A percentile compares a stretch with the other conserved stretches of the same genome.
Evolutionary conservation across 2,888 invertebrate genomes (phyloP).

Genomic region (Pelosia muscerda): DNA sequence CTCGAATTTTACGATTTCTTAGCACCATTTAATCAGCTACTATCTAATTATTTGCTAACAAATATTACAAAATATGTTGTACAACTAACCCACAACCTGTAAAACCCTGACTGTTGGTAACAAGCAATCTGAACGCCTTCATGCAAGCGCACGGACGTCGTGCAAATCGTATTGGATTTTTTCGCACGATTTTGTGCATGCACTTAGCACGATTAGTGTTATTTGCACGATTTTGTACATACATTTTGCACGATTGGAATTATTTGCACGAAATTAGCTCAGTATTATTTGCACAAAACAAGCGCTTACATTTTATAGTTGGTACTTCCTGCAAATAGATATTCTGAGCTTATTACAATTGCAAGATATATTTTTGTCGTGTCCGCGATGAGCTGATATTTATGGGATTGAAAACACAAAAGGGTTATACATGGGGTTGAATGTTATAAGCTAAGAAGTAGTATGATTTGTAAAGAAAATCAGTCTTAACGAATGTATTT

Average conservation of each 20-base stretch:
- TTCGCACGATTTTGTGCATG: too few species aligned
- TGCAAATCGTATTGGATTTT: too few species aligned
- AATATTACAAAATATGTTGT: constrained; percentile 26
- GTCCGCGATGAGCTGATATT: background rate
- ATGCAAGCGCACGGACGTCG: too few species aligned
- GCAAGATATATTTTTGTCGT: background rate
- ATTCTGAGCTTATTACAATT: background rate
- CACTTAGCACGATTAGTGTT: too few species aligned
- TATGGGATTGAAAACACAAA: background rate
- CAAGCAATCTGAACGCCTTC: constrained; percentile 39
- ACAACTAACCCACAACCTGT: constrained; percentile 68
- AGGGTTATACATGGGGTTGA: background rate
- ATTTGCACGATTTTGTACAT: too few species aligned
- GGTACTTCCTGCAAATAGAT: background rate
- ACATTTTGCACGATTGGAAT: too few species aligned
- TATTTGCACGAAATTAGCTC: background rate
- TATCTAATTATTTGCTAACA: constrained; percentile 40
- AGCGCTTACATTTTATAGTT: background rate
- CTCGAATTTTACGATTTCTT: constrained; percentile 61
- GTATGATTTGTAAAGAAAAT: background rate
- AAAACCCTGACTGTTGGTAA: constrained; percentile 68
- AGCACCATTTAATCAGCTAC: constrained; percentile 82
- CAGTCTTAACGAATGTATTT: background rate
- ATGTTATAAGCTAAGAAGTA: background rate
- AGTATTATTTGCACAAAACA: too few species aligned